Percentiles rank a stretch among this genome's conserved stretches.
These are phyloP conservation scores for Leucozona laternaria DNA, from an alignment of 2,888 invertebrate species.

Conservation along the genomic window DNA sequence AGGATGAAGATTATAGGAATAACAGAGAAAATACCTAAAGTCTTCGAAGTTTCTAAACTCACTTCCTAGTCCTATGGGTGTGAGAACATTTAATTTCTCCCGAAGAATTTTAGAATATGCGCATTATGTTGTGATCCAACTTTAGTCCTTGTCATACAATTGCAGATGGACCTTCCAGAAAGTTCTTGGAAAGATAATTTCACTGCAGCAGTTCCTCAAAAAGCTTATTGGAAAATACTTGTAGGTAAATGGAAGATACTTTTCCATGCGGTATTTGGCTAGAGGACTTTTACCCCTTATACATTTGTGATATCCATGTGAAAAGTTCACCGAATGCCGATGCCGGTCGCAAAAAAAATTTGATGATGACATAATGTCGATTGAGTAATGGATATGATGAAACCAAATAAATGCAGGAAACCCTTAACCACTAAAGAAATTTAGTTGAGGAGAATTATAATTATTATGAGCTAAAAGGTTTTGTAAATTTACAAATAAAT, in stretches of 20 bases:
- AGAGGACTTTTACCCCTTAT: constrained; percentile 66
- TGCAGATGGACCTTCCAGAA: constrained; percentile 70
- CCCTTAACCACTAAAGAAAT: constrained; percentile 11
- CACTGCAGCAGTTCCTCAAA: constrained; percentile 71
- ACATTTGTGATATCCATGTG: constrained; percentile 50
- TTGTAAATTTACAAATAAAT: constrained; percentile 7
- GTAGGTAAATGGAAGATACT: constrained; percentile 40
- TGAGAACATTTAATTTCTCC: constrained; percentile 24
- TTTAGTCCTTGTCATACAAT: constrained; percentile 68
- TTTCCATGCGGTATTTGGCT: constrained; percentile 60
- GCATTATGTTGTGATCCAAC: constrained; percentile 54
- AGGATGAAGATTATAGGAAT: constrained; percentile 41
- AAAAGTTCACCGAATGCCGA: constrained; percentile 71
- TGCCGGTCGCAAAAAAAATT: constrained; percentile 69
- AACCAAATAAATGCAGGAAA: constrained; percentile 67
- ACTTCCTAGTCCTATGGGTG: background rate
- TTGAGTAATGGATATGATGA: constrained; percentile 74
- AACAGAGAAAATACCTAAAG: constrained; percentile 6
- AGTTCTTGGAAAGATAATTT: constrained; percentile 70
- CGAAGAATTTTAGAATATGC: constrained; percentile 44
- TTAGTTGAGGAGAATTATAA: constrained; percentile 17
- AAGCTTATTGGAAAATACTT: constrained; percentile 55
- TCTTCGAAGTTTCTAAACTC: background rate
- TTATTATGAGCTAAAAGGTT: constrained; percentile 32
- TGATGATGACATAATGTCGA: constrained; percentile 74